These are phyloP conservation scores for Drosophila takahashii DNA, from an alignment of 1,140 invertebrate species.

Conservation along the genomic window DNA sequence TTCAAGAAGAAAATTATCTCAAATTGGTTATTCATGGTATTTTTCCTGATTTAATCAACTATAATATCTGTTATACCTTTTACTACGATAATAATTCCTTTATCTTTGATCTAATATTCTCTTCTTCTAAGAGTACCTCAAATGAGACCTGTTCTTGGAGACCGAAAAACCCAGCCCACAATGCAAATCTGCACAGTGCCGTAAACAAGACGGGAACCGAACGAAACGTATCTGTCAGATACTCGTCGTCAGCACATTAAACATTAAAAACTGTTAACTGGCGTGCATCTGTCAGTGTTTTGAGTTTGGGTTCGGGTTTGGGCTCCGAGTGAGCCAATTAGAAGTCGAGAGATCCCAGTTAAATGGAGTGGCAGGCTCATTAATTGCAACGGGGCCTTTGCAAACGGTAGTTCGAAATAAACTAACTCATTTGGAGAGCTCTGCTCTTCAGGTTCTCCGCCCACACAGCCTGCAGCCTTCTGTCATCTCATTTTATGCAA, in stretches of 20 bases:
- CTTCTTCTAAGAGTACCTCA: background rate
- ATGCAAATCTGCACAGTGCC: conserved; percentile 52
- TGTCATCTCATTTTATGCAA: conserved; percentile 28
- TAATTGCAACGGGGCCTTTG: conserved; percentile 69
- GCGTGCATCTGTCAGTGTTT: conserved; percentile 31
- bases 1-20: too few species aligned
- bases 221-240: conserved; percentile 63
- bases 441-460: conserved; percentile 4
- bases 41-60: too few species aligned
- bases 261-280: conserved; percentile 45
- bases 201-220: conserved; percentile 42
- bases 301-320: background rate
- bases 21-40: too few species aligned
- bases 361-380: conserved; percentile 53
- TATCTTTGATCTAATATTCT: background rate
- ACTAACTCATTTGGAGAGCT: conserved; percentile 1
- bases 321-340: conserved; percentile 23
- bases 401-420: conserved; percentile 64
- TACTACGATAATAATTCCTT: too few species aligned
- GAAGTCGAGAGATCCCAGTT: conserved; percentile 21
- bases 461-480: conserved; percentile 12
- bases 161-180: conserved; percentile 45
- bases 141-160: conserved; percentile 9
- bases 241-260: conserved; percentile 55
- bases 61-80: too few species aligned